Base-by-base conservation (phyloP, 2,113 vertebrate genomes). In the Colaptes auratus region DNA sequence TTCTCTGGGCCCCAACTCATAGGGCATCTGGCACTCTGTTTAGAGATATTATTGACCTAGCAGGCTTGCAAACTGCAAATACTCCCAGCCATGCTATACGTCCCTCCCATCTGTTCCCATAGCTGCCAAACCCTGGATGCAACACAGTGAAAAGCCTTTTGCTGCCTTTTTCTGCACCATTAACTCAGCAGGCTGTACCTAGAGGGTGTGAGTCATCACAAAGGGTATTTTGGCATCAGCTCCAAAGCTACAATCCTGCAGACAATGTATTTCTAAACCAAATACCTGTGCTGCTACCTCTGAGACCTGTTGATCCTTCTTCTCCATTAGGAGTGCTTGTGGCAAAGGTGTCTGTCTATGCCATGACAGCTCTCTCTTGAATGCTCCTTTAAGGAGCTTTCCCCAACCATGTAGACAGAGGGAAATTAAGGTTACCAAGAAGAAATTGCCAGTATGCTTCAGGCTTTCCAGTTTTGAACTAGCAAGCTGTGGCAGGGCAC, bases 361-460 rank as follows among this genome's bases (percentile, higher is more conserved):
- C n/a, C 36, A 18, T 58, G 27, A 7, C 8, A 61, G 12, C 15
- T 23, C 12, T 27, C 1, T 21, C 44, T 2, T 14, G 15, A 31
- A 65, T 30, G 13, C 8, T 85, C 30, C 23, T 76, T 36, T 30
- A 39, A 30, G 18, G 42, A 78, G 7, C 12, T 78, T 71, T 52
- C 31, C 65, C 30, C 3, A 1, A 17, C 31, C 2, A 0, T 4
- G 14, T 1, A 48, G 35, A 19, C 4, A 3, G 20, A 50, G 10
- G 5, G 6, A 66, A 69, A 13, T 20, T 44, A 44, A 39, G 12
- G 35, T 55, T 85, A 24, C 46, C 7, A 46, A 64, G 65, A 77
- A 30, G 46, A 42, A 83, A 63, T 13, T 35, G 6, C 28, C 31
- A 44, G 33, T 63, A 19, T 48, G 16, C 33, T 69, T 73, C 44